Evolutionary conservation across 2,888 invertebrate genomes (phyloP), one percentile per base, ranked within the genome.

Genomic region (Ectobius pallidus): DNA sequence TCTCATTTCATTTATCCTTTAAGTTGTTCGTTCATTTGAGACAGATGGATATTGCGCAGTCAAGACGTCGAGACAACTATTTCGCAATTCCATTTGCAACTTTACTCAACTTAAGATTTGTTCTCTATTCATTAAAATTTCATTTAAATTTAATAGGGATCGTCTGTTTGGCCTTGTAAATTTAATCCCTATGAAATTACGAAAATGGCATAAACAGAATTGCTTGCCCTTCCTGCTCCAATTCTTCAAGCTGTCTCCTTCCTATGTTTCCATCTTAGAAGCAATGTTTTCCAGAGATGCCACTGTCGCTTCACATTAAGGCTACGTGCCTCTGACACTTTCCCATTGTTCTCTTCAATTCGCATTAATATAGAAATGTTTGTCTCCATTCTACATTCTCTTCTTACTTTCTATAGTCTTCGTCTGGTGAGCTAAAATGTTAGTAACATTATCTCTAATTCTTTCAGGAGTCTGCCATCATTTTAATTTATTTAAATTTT

Each of bases 101-200:
- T 73, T 70, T 65, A 6, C 63, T 22, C 72, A 42, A 46, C 14
- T 32, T 46, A 49, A 68, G 52, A 49, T 68, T 46, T 44, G 61
- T 61, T 49, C 49, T 46, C 65, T 58, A 67, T 55, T 73, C 75
- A 74, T 75, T 75, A 75, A 75, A 74, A 74, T 74, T 74, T 75
- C 73, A 75, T 75, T 75, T 75, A 73, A 71, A 73, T 75, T 74
- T 74, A 75, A 74, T 72, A 73, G 75, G 68, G 52, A n/a, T 30
- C 22, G 11, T 46, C 32, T 62, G 22, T 58, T 44, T 52, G 58
- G 58, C 68, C 65, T 71, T 73, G 69, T 71, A 75, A 75, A 75
- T 73, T 75, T 73, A 73, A 72, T 70, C 72, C 63, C 67, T 69
- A 70, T 72, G 70, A 75, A 75, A 75, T 75, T 73, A 71, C 75